phyloP scores from a whole-genome alignment of 2,797 vertebrate genomes.

The Gobionotothen gibberifrons region DNA sequence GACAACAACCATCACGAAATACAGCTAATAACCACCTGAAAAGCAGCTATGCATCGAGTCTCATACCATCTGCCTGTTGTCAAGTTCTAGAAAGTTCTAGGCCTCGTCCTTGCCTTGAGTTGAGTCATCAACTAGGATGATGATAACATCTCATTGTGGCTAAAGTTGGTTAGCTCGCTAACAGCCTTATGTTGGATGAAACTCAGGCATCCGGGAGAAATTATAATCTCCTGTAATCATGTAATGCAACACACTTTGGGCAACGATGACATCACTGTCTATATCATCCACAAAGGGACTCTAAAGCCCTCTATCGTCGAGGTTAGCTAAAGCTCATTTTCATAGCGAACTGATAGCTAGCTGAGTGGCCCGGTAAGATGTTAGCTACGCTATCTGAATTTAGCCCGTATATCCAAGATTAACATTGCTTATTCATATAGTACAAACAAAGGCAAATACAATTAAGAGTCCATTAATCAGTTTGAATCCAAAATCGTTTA shows the following conservation, averaged over 20 bases:
- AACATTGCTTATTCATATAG: neutral
- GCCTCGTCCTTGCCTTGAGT: constrained; percentile 55
- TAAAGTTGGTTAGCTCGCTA: constrained; percentile 71
- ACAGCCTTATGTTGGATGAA: constrained; percentile 52
- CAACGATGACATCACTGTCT: neutral
- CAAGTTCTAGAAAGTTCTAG: constrained; percentile 56
- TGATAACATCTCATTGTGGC: constrained; percentile 65
- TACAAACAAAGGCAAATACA: neutral
- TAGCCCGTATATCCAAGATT: neutral
- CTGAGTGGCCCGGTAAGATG: constrained; percentile 38
- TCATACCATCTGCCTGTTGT: constrained; percentile 11
- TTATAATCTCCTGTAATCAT: constrained; percentile 4
- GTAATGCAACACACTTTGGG: neutral
- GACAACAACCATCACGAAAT: constrained; percentile 37
- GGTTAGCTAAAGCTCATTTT: constrained; percentile 5
- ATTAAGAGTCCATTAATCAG: neutral
- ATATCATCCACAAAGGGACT: neutral
- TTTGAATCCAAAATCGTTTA: neutral
- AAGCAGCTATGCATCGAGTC: constrained; percentile 1
- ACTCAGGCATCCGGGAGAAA: constrained; percentile 19
- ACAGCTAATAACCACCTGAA: constrained; percentile 30
- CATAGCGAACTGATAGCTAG: constrained; percentile 34
- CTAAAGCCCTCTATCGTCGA: neutral
- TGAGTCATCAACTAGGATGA: constrained; percentile 73
- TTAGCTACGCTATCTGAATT: constrained; percentile 45